These are phyloP conservation scores for Leptopilina syphax DNA, from an alignment of 2,888 invertebrate genomes.

Conservation along the genomic window DNA sequence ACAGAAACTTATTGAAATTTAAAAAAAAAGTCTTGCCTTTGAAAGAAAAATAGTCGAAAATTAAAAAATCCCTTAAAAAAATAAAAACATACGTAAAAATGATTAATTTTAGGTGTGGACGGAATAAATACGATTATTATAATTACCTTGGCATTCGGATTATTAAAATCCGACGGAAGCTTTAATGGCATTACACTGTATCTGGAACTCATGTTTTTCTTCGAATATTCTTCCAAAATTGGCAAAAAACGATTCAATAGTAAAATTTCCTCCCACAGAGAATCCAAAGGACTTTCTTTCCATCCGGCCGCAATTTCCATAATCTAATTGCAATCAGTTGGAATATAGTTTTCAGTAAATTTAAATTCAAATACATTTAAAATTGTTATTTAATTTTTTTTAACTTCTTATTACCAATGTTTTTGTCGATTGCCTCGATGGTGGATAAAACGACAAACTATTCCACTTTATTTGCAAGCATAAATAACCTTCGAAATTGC, in stretches of 20 bases:
- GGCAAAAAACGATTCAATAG: slow-evolving; percentile 50
- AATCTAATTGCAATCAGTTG: slow-evolving; percentile 42
- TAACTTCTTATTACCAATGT: slow-evolving; percentile 44
- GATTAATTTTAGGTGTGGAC: too few species aligned
- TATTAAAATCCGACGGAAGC: slow-evolving; percentile 46
- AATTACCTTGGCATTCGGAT: slow-evolving; percentile 43
- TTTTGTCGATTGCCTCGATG: slow-evolving; percentile 47
- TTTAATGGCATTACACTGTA: slow-evolving; percentile 46
- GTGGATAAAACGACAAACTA: slow-evolving; percentile 46
- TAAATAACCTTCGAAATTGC: slow-evolving; percentile 49
- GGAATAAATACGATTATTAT: not conserved
- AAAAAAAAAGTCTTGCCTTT: too few species aligned
- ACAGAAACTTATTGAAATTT: too few species aligned
- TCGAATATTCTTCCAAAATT: slow-evolving; percentile 49
- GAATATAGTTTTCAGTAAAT: not conserved
- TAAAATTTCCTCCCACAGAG: slow-evolving; percentile 51
- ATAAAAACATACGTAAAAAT: too few species aligned
- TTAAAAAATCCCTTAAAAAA: too few species aligned
- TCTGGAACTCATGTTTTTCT: slow-evolving; percentile 44
- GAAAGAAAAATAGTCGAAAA: too few species aligned
- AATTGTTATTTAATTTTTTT: too few species aligned
- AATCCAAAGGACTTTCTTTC: slow-evolving; percentile 45
- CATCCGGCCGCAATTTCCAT: slow-evolving; percentile 48
- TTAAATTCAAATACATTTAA: not conserved
- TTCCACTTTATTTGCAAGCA: slow-evolving; percentile 47